phyloP scores from a whole-genome alignment of 2,888 invertebrate species.

The Coecobrya sp. region DNA sequence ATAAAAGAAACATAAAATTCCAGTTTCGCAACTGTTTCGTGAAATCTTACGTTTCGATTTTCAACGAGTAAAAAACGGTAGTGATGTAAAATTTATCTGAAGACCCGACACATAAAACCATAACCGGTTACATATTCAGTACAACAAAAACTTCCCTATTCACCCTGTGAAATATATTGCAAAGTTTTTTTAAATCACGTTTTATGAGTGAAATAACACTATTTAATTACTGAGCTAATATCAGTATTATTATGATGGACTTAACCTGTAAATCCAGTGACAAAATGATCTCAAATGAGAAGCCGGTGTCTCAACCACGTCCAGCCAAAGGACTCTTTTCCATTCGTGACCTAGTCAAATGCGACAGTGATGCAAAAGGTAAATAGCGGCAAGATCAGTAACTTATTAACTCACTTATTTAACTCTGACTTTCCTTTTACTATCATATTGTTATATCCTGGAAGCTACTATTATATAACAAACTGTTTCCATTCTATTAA shows the following conservation, averaged over 20 bases:
- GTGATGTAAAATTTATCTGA: slow-evolving; percentile 29
- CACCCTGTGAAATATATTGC: background rate
- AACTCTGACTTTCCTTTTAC: too few relatives aligned
- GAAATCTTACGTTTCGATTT: slow-evolving; percentile 51
- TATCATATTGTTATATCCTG: too few relatives aligned
- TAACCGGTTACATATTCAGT: slow-evolving; percentile 69
- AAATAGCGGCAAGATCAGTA: slow-evolving; percentile 37
- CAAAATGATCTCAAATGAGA: slow-evolving; percentile 86
- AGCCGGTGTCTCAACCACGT: slow-evolving; percentile 82
- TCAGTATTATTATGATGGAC: slow-evolving; percentile 85
- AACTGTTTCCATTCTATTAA: too few relatives aligned
- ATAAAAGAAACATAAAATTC: slow-evolving; percentile 73
- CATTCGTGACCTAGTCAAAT: slow-evolving; percentile 86
- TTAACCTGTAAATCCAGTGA: slow-evolving; percentile 85
- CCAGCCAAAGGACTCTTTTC: slow-evolving; percentile 86
- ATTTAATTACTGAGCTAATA: slow-evolving; percentile 69
- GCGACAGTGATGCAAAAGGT: slow-evolving; percentile 85
- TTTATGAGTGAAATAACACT: slow-evolving; percentile 60
- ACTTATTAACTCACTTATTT: too few relatives aligned
- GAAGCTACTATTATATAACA: too few relatives aligned
- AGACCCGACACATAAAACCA: slow-evolving; percentile 28
- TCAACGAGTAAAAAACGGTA: slow-evolving; percentile 47
- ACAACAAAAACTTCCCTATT: background rate
- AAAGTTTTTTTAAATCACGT: slow-evolving; percentile 16
- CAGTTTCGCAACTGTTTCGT: slow-evolving; percentile 70